Evolutionary conservation across 2,888 invertebrate species (phyloP).

Genomic region (Lasius fuliginosus): DNA sequence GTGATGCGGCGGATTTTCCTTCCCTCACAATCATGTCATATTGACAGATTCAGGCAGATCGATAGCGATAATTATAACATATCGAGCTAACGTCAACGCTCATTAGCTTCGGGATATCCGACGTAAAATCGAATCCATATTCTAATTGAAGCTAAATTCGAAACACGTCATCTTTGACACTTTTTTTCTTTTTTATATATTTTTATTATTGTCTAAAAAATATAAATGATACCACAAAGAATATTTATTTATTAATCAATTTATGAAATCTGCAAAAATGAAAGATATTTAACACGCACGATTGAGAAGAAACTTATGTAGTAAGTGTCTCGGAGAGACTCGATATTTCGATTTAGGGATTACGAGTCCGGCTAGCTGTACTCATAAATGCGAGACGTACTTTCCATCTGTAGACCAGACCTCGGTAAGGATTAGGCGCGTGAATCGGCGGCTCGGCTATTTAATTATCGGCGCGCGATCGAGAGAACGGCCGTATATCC

Average conservation of each 20-base stretch:
- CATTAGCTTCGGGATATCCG: not conserved
- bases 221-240: not conserved
- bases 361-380: not conserved
- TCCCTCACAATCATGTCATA: not conserved
- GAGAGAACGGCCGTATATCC: slow-evolving; percentile 62
- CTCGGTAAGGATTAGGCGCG: slow-evolving; percentile 58
- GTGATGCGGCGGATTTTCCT: not conserved
- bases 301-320: not conserved
- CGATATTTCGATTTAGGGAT: not conserved
- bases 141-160: not conserved
- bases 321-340: not conserved
- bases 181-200: not conserved
- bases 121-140: not conserved
- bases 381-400: not conserved
- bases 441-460: slow-evolving; percentile 68
- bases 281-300: not conserved
- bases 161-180: not conserved
- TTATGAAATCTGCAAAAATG: not conserved
- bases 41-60: not conserved
- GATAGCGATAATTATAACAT: not conserved
- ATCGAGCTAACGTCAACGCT: not conserved
- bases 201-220: not conserved
- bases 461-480: slow-evolving; percentile 77
- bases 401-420: not conserved
- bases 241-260: slow-evolving; percentile 19